phyloP scores from a whole-genome alignment of 2,797 vertebrate genomes.

The Clarias fuscus region DNA sequence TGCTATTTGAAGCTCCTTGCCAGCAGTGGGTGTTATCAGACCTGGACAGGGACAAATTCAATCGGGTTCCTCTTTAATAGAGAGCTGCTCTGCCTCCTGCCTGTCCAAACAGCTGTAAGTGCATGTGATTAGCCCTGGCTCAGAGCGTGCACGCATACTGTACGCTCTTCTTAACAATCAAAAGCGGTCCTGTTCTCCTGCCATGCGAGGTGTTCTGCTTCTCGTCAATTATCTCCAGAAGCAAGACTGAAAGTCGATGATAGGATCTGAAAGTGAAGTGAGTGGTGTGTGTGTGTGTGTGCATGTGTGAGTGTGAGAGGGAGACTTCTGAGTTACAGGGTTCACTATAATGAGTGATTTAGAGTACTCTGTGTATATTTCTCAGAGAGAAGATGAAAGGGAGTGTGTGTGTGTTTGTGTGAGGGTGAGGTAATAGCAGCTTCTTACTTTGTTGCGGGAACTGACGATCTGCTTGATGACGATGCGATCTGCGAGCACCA shows the following conservation, averaged over 20 bases:
- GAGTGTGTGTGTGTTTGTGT: neutral
- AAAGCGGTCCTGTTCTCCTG: slow-evolving; percentile 54
- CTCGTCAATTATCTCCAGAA: slow-evolving; percentile 64
- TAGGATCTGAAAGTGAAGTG: slow-evolving; percentile 50
- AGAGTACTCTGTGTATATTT: slow-evolving; percentile 2
- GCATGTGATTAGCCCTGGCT: slow-evolving; percentile 65
- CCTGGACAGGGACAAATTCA: slow-evolving; percentile 68
- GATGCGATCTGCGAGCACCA: slow-evolving; percentile 93
- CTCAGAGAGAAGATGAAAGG: slow-evolving; percentile 23
- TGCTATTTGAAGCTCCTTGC: slow-evolving; percentile 47
- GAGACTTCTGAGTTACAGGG: slow-evolving; percentile 21
- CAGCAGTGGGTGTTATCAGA: slow-evolving; percentile 52
- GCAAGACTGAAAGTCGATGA: slow-evolving; percentile 51
- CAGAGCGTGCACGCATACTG: slow-evolving; percentile 57
- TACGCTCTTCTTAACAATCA: slow-evolving; percentile 31
- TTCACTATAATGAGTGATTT: slow-evolving; percentile 35
- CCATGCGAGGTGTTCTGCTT: slow-evolving; percentile 62
- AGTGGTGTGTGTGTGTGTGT: neutral
- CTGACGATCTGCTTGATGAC: slow-evolving; percentile 98
- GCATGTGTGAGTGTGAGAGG: neutral
- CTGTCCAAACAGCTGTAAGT: slow-evolving; percentile 68
- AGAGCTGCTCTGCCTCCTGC: slow-evolving; percentile 66
- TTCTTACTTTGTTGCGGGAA: slow-evolving; percentile 93
- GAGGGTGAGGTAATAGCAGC: neutral
- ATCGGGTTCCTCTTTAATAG: slow-evolving; percentile 74